phyloP scores from a whole-genome alignment of 2,113 vertebrate species.

The Aviceda subcristata region DNA sequence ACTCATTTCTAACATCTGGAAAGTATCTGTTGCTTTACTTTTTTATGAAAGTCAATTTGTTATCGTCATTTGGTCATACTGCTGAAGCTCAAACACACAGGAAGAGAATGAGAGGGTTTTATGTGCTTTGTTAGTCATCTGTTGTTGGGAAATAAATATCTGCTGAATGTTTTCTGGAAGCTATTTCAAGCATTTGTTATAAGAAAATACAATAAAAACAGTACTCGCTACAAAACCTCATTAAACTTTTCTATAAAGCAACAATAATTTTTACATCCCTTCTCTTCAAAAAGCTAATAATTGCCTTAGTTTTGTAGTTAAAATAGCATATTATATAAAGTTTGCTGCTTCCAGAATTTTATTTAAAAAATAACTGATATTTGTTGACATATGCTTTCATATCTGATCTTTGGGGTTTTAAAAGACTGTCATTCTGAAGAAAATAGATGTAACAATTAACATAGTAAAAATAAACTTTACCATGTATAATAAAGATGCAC shows the following conservation, averaged over 20 bases:
- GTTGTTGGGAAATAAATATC: conserved; percentile 9
- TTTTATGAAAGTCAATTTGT: background rate
- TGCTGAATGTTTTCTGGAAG: conserved; percentile 17
- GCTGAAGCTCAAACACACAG: background rate
- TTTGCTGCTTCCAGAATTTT: background rate
- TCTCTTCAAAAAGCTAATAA: background rate
- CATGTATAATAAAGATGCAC: background rate
- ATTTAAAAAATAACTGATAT: background rate
- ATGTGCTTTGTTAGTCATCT: conserved; percentile 18
- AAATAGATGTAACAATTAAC: background rate
- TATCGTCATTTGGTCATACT: conserved; percentile 9
- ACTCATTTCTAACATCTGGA: background rate
- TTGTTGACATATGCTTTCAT: background rate
- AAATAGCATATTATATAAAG: background rate
- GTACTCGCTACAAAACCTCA: background rate
- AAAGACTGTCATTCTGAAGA: background rate
- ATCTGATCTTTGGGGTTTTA: background rate
- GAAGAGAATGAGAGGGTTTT: background rate
- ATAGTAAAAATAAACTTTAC: background rate
- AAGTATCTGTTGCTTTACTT: background rate
- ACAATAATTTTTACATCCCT: background rate
- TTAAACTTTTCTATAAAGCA: background rate
- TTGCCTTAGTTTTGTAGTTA: background rate
- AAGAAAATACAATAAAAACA: background rate
- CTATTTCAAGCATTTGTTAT: conserved; percentile 5